Evolutionary conservation across 2,797 vertebrate genomes (phyloP).

Genomic region (Valencia hispanica): DNA sequence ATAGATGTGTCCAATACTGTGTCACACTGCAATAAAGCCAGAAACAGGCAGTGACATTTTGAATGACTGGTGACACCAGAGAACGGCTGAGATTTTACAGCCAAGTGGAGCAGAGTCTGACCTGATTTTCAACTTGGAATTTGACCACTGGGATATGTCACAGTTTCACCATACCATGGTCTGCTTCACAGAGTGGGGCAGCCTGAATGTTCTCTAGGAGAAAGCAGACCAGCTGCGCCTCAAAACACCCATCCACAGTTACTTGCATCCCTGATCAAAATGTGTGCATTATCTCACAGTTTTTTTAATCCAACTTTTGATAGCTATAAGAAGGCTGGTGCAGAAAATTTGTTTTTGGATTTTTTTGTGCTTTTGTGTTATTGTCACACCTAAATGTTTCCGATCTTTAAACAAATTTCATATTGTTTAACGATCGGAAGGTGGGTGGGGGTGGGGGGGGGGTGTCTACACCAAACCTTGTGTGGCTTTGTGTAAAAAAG

Average conservation of each 20-base stretch:
- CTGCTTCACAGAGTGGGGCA: background rate
- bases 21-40: conserved; percentile 32
- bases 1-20: conserved; percentile 34
- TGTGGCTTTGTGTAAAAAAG: background rate
- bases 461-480: background rate
- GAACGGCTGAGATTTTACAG: conserved; percentile 52
- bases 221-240: background rate
- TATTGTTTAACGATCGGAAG: too few relatives aligned
- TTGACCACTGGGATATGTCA: conserved; percentile 43
- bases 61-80: conserved; percentile 40
- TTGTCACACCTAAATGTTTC: background rate
- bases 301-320: background rate
- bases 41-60: conserved; percentile 54
- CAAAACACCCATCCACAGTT: background rate
- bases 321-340: background rate
- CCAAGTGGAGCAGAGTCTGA: conserved; percentile 42
- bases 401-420: background rate
- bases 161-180: conserved; percentile 29
- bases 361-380: background rate
- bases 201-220: background rate
- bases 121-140: conserved; percentile 55
- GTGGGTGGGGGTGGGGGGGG: too few relatives aligned
- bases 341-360: background rate
- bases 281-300: background rate
- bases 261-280: background rate